Evolutionary conservation across 2,797 vertebrate species (phyloP).

Genomic region (Peromyscus nudipes): DNA sequence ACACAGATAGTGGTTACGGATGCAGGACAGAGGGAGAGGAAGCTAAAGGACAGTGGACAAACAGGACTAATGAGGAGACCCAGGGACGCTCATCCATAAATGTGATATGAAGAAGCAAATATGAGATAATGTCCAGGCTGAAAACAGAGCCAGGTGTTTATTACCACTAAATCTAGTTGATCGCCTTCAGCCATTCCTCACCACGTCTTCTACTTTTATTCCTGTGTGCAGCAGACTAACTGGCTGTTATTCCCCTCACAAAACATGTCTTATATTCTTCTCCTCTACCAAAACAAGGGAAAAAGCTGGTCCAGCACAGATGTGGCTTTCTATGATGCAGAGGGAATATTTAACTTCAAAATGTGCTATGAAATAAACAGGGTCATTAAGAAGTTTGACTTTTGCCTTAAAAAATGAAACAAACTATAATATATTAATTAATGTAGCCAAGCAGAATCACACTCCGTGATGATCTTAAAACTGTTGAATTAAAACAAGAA

Average conservation of each 20-base stretch:
- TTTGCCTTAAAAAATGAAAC: slow-evolving; percentile 63
- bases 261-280: slow-evolving; percentile 53
- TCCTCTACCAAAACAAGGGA: neutral
- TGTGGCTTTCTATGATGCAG: neutral
- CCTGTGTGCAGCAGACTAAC: slow-evolving; percentile 36
- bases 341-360: slow-evolving; percentile 65
- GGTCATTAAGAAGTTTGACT: slow-evolving; percentile 67
- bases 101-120: slow-evolving; percentile 9
- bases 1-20: neutral
- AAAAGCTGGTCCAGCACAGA: neutral
- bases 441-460: slow-evolving; percentile 59
- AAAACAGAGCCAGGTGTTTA: neutral
- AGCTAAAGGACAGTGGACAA: neutral
- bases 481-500: slow-evolving; percentile 71
- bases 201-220: slow-evolving; percentile 33
- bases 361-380: slow-evolving; percentile 48
- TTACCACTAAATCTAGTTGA: neutral
- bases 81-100: neutral
- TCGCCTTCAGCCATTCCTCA: neutral
- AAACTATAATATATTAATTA: slow-evolving; percentile 73
- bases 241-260: slow-evolving; percentile 24
- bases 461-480: slow-evolving; percentile 65
- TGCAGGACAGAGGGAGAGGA: neutral
- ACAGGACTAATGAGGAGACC: neutral
- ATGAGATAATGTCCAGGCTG: neutral